These are phyloP conservation scores for Acanthosoma haemorrhoidale DNA, from an alignment of 2,888 invertebrate genomes.

Conservation along the genomic window DNA sequence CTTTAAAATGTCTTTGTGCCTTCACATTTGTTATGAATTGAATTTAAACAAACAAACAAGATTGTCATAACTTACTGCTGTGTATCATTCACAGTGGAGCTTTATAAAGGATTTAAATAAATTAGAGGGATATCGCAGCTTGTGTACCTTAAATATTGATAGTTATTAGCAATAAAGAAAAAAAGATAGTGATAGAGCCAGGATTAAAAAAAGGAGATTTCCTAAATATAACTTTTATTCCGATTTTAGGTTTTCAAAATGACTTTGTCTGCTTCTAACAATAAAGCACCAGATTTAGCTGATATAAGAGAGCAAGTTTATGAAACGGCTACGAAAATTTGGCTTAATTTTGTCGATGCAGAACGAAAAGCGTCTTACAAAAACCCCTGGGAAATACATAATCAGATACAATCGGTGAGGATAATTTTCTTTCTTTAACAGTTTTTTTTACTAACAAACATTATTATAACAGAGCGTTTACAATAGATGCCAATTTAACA, in stretches of 20 bases:
- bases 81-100: too few relatives aligned
- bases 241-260: constrained; percentile 49
- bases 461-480: not conserved
- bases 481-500: not conserved
- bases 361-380: constrained; percentile 77
- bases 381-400: constrained; percentile 88
- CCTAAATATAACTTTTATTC: not conserved
- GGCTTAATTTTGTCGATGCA: constrained; percentile 85
- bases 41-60: too few relatives aligned
- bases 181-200: too few relatives aligned
- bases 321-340: constrained; percentile 79
- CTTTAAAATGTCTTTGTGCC: too few relatives aligned
- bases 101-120: not conserved
- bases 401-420: constrained; percentile 81
- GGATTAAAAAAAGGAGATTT: constrained; percentile 17
- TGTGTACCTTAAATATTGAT: too few relatives aligned
- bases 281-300: constrained; percentile 69
- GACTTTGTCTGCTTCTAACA: constrained; percentile 46
- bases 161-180: not conserved
- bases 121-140: too few relatives aligned
- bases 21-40: too few relatives aligned
- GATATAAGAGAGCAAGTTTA: constrained; percentile 75
- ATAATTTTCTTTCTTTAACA: not conserved
- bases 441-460: not conserved
- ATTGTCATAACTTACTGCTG: too few relatives aligned